Percentiles rank a stretch among this genome's conserved stretches.
phyloP scores from a whole-genome alignment of 2,113 vertebrate genomes.

The Dunckerocampus dactyliophorus region DNA sequence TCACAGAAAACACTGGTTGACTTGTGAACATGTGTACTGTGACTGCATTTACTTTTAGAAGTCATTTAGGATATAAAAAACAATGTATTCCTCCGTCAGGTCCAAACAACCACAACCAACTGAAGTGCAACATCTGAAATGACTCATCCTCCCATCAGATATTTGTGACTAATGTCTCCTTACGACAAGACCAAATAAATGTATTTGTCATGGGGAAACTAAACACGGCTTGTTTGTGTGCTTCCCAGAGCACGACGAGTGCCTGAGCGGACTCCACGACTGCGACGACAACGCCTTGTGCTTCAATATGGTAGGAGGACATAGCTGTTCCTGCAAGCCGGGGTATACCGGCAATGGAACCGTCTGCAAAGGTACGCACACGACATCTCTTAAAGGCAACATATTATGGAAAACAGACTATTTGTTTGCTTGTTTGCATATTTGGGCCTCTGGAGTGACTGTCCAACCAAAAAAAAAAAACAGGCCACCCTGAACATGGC shows the following conservation, averaged over 20 bases:
- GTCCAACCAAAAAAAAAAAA: too few species aligned
- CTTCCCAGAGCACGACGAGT: conserved; percentile 89
- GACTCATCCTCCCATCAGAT: conserved; percentile 15
- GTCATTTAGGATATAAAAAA: too few species aligned
- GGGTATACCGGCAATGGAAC: conserved; percentile 94
- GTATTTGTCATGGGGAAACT: not conserved
- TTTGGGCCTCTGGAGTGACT: too few species aligned
- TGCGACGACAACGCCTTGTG: conserved; percentile 94
- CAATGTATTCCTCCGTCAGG: conserved; percentile 6
- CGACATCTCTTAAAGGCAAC: not conserved
- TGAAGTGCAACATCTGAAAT: conserved; percentile 17
- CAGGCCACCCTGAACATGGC: too few species aligned
- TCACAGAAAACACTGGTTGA: conserved; percentile 19
- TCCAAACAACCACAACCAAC: conserved; percentile 27
- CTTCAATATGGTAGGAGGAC: conserved; percentile 94
- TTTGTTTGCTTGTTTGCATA: too few species aligned
- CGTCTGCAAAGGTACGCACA: conserved; percentile 85
- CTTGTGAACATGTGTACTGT: too few species aligned
- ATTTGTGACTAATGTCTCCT: conserved; percentile 33
- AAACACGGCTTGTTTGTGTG: not conserved
- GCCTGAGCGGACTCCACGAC: conserved; percentile 87
- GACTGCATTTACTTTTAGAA: conserved; percentile 9
- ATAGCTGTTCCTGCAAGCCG: conserved; percentile 94
- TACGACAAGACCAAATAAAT: conserved; percentile 4
- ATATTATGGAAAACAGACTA: too few species aligned